A percentile compares a stretch with the other conserved stretches of the same genome.
phyloP scores from a whole-genome alignment of 2,113 vertebrate genomes.

The Thinocorus orbignyianus region DNA sequence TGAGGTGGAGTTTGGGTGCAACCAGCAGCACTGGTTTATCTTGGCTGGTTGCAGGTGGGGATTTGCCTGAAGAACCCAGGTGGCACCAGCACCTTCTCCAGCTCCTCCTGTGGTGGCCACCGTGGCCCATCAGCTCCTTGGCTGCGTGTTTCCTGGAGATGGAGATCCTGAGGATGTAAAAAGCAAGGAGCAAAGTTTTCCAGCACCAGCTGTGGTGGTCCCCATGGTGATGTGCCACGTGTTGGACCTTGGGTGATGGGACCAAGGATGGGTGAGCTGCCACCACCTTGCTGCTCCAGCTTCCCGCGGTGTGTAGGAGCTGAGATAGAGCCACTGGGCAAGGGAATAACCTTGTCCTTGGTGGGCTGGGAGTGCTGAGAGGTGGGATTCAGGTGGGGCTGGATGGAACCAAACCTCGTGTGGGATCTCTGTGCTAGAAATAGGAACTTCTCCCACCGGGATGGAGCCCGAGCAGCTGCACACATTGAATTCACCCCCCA shows the following conservation, averaged over 20 bases:
- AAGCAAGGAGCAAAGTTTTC: neutral
- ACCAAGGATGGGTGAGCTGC: neutral
- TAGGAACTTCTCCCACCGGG: neutral
- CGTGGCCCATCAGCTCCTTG: neutral
- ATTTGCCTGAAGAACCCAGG: neutral
- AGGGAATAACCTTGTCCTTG: neutral
- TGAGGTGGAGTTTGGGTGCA: neutral
- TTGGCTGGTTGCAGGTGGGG: neutral
- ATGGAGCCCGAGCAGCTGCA: neutral
- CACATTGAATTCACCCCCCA: neutral
- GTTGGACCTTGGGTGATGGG: neutral
- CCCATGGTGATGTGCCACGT: rapidly evolving
- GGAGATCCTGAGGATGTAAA: neutral
- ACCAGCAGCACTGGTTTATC: neutral
- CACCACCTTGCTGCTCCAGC: neutral
- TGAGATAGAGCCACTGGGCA: neutral
- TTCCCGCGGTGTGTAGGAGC: rapidly evolving
- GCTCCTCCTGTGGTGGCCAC: neutral
- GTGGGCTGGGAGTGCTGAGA: neutral
- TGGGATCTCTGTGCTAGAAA: neutral
- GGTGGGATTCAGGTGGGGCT: neutral
- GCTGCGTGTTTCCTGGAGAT: rapidly evolving
- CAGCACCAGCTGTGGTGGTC: neutral
- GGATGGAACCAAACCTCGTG: neutral
- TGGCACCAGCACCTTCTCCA: neutral